These are phyloP conservation scores for Nezara viridula DNA, from an alignment of 2,888 invertebrate genomes.

Conservation along the genomic window DNA sequence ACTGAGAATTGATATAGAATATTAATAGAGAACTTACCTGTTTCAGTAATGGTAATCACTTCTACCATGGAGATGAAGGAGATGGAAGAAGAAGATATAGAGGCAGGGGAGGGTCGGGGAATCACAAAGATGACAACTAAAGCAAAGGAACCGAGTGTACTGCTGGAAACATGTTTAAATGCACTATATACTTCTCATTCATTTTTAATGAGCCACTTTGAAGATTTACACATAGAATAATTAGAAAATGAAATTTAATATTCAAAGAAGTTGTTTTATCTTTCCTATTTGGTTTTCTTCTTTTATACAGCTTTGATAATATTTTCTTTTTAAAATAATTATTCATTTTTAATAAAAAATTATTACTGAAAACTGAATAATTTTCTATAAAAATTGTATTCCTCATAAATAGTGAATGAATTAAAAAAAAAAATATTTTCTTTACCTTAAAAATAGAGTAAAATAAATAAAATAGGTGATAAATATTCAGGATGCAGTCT, in stretches of 20 bases:
- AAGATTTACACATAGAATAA: conserved; percentile 23
- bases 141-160: neutral
- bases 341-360: neutral
- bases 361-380: neutral
- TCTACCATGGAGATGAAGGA: conserved; percentile 65
- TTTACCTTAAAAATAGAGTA: neutral
- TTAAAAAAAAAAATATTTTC: neutral
- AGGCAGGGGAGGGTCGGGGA: conserved; percentile 63
- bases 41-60: conserved; percentile 66
- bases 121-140: conserved; percentile 62
- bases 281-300: neutral
- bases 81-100: conserved; percentile 65
- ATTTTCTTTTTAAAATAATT: neutral
- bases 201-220: conserved; percentile 45
- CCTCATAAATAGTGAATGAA: neutral
- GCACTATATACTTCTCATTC: conserved; percentile 15
- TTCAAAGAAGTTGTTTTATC: neutral
- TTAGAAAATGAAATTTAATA: conserved; percentile 26
- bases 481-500: no score
- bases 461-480: no score
- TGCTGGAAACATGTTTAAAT: neutral
- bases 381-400: neutral
- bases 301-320: neutral
- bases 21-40: no score
- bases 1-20: no score